Conservation (phyloP, 2,888 invertebrate species). For the Oxytorus armatus region DNA sequence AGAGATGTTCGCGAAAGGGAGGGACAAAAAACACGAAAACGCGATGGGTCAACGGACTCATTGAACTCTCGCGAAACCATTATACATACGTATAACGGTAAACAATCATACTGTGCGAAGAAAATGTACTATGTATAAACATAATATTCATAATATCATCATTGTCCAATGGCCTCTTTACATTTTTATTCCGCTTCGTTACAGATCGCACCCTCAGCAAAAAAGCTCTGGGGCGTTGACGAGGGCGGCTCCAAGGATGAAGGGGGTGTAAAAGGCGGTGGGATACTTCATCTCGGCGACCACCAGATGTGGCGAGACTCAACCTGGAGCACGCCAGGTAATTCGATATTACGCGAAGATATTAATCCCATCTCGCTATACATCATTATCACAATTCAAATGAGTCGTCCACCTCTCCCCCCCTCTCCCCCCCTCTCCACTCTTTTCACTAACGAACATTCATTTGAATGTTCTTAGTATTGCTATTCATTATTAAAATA, state of each 20-base stretch:
- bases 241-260: constrained; percentile 86
- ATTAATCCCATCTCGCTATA: constrained; percentile 18
- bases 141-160: constrained; percentile 6
- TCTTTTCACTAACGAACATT: not conserved
- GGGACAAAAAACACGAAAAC: constrained; percentile 18
- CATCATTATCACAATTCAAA: constrained; percentile 12
- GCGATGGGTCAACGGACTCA: constrained; percentile 13
- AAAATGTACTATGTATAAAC: constrained; percentile 1
- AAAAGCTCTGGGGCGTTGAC: constrained; percentile 94
- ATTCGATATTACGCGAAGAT: constrained; percentile 41
- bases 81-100: not conserved
- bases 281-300: constrained; percentile 92
- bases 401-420: constrained; percentile 6
- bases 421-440: not conserved
- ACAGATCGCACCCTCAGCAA: constrained; percentile 97
- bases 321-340: constrained; percentile 96
- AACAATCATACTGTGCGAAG: not conserved
- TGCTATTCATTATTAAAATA: too few relatives aligned
- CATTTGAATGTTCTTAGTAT: not conserved
- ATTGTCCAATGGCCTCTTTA: constrained; percentile 72
- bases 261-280: constrained; percentile 90
- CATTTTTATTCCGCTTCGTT: constrained; percentile 80
- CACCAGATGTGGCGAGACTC: constrained; percentile 96
- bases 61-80: constrained; percentile 26
- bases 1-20: constrained; percentile 6